Base-by-base conservation (phyloP, 2,888 invertebrate genomes). In the Coenonympha arcania region DNA sequence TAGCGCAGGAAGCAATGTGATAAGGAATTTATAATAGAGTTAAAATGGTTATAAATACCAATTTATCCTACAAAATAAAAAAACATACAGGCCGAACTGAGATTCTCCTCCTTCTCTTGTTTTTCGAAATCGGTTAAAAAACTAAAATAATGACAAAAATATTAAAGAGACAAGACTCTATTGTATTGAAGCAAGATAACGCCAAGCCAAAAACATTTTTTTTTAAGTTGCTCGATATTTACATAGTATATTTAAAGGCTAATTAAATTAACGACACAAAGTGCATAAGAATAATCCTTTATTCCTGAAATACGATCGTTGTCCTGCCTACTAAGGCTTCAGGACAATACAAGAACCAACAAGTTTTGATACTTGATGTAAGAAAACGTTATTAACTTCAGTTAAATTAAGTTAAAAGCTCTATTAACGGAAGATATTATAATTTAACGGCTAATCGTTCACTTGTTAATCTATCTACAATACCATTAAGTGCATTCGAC, bases 401-500 rank as follows among this genome's bases (percentile, higher is more conserved):
- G 15, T 4, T 40, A 5, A 22, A 26, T 15, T 16, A 26, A 9
- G 15, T 39, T 13, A 24, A 24, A 18, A 34, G 34, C 13, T 6
- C 15, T 5, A 2, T 13, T 13, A 39, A 13, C 8, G 8, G 15
- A 8, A 24, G 22, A 15, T 8, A 13, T 15, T 13, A 15, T 15
- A 37, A 22, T 19, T 15, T 34, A 24, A 13, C 8, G 15, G 11
- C 28, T 54, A 34, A 50, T 5, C 26, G 37, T 33, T 36, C 40
- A 42, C 48, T 54, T 58, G 55, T 53, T 58, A 65, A 62, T 20
- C 39, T 24, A 39, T 18, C 56, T 50, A 57, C 62, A 74, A 76
- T 76, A 68, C 55, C 13, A 58, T 60, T 70, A 65, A 77, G 72
- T 76, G 76, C 69, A 66, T 57, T 50, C 53, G 59, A 59, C 49